Evolutionary conservation across 2,888 invertebrate species (phyloP).

Genomic region (Aspidiotus rigidus): DNA sequence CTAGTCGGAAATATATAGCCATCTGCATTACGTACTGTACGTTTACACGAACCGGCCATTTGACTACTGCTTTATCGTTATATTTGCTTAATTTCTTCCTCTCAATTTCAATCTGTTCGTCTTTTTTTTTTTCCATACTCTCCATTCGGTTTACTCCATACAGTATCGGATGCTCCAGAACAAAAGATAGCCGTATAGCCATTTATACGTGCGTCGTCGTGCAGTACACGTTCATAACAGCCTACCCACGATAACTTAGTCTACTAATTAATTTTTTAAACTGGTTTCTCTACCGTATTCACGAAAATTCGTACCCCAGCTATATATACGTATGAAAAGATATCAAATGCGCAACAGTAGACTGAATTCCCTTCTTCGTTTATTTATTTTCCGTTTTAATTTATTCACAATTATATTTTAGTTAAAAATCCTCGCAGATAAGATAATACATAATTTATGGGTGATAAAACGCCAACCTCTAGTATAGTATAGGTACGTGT

Average conservation of each 20-base stretch:
- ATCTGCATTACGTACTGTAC: slow-evolving; percentile 4
- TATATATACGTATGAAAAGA: not conserved
- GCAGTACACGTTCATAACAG: slow-evolving; percentile 8
- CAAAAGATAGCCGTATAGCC: too few relatives aligned
- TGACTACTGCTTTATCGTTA: not conserved
- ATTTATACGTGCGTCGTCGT: too few relatives aligned
- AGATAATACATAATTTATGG: slow-evolving; percentile 9
- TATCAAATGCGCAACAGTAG: not conserved
- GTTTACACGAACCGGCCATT: slow-evolving; percentile 1
- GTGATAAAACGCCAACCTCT: slow-evolving; percentile 6
- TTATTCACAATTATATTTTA: not conserved
- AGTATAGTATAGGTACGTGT: not conserved
- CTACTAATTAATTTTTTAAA: not conserved
- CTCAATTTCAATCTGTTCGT: not conserved
- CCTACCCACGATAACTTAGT: not conserved
- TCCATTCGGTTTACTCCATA: too few relatives aligned
- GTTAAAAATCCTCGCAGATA: slow-evolving; percentile 7
- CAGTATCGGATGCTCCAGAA: too few relatives aligned
- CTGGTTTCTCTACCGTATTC: not conserved
- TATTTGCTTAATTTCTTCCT: not conserved
- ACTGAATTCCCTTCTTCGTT: not conserved
- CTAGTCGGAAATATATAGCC: slow-evolving; percentile 28
- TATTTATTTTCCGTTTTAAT: slow-evolving; percentile 1
- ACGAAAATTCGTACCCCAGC: not conserved
- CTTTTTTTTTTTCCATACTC: too few relatives aligned